phyloP scores from a whole-genome alignment of 2,888 invertebrate species.

The Apoda limacodes region DNA sequence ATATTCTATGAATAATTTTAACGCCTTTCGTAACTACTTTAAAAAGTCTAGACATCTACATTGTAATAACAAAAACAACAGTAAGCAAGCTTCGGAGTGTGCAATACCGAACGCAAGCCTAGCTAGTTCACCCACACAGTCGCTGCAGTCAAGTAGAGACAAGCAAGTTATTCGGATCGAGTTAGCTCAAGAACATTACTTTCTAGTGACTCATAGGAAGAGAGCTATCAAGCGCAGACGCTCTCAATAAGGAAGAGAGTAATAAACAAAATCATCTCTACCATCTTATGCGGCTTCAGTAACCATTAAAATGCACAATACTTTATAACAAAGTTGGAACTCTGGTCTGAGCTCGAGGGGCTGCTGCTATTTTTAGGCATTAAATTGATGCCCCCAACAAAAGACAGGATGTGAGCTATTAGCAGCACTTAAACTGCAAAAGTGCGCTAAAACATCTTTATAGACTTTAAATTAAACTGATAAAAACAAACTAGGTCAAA shows the following conservation, averaged over 20 bases:
- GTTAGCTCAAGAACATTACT: slow-evolving; percentile 61
- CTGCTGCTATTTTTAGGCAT: slow-evolving; percentile 56
- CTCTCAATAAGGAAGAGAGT: slow-evolving; percentile 69
- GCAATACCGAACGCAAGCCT: no score
- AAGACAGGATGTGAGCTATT: slow-evolving; percentile 64
- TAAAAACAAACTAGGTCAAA: no score
- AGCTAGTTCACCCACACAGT: slow-evolving; percentile 37
- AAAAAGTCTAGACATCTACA: no score
- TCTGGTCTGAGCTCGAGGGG: slow-evolving; percentile 44
- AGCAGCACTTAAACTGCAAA: slow-evolving; percentile 60
- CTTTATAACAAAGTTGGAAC: slow-evolving; percentile 52
- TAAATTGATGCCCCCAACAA: slow-evolving; percentile 63
- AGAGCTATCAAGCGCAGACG: slow-evolving; percentile 66
- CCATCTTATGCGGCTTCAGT: slow-evolving; percentile 61
- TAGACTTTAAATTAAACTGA: no score
- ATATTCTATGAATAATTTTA: no score
- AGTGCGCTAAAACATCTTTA: no score
- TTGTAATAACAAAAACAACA: no score
- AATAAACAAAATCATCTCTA: slow-evolving; percentile 70
- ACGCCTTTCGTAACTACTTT: no score
- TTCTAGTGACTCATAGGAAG: slow-evolving; percentile 70
- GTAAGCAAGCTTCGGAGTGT: no score
- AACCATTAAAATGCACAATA: slow-evolving; percentile 66
- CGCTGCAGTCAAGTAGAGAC: slow-evolving; percentile 29
- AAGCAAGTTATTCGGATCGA: slow-evolving; percentile 50